phyloP scores from a whole-genome alignment of 2,888 invertebrate genomes.

The Nysson spinosus region DNA sequence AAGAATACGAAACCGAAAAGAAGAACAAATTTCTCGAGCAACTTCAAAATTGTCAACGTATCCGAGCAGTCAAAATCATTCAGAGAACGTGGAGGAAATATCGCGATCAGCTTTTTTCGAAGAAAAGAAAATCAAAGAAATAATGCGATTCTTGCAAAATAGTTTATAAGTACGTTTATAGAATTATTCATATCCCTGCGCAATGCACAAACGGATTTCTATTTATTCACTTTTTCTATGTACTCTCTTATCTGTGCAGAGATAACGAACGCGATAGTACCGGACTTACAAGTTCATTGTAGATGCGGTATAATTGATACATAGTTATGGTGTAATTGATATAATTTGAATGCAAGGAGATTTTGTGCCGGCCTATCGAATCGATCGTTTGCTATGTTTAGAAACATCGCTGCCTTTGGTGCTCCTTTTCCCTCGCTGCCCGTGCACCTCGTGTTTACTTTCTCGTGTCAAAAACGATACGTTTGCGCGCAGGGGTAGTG shows the following conservation, averaged over 20 bases:
- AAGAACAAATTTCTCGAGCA: conserved; percentile 55
- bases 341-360: conserved; percentile 18
- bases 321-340: neutral
- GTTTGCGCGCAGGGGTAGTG: too few relatives aligned
- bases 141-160: neutral
- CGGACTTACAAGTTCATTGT: neutral
- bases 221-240: too few relatives aligned
- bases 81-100: conserved; percentile 68
- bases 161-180: neutral
- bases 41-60: conserved; percentile 61
- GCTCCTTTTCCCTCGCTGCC: neutral
- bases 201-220: too few relatives aligned
- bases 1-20: conserved; percentile 61
- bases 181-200: too few relatives aligned
- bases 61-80: conserved; percentile 69
- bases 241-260: too few relatives aligned
- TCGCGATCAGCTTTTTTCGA: conserved; percentile 52
- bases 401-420: conserved; percentile 7
- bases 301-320: neutral
- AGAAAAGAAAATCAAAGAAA: conserved; percentile 63
- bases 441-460: neutral
- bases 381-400: conserved; percentile 52
- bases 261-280: too few relatives aligned
- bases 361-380: conserved; percentile 27
- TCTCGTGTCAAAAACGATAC: neutral